Percentiles rank a stretch among this genome's conserved stretches.
Evolutionary conservation across 2,797 vertebrate species (phyloP).

Genomic region (Bradypodion pumilum): DNA sequence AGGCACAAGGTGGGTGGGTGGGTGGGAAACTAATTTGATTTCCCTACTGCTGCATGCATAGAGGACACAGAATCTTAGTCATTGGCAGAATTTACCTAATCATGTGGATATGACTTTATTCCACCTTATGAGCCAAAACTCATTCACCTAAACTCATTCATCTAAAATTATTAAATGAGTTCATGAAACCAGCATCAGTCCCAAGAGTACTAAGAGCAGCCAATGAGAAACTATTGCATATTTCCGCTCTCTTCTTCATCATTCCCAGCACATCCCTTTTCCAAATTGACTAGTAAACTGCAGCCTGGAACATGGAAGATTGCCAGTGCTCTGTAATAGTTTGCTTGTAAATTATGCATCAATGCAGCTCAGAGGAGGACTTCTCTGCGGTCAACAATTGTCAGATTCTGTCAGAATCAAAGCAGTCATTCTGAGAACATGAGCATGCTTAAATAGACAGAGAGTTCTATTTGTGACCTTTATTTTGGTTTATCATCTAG

Average conservation of each 20-base stretch:
- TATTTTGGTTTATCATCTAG: not conserved
- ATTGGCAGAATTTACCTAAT: too few species aligned
- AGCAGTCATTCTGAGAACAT: conserved; percentile 16
- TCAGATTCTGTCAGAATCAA: conserved; percentile 3
- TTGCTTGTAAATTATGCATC: not conserved
- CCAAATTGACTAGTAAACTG: not conserved
- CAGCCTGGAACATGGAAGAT: conserved; percentile 6
- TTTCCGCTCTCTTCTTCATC: not conserved
- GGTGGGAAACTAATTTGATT: too few species aligned
- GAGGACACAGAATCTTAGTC: too few species aligned
- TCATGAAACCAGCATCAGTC: not conserved
- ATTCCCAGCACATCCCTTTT: not conserved
- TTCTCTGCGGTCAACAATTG: not conserved
- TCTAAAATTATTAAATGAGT: not conserved
- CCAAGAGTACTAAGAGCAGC: not conserved
- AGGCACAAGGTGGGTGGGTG: too few species aligned
- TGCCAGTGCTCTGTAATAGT: not conserved
- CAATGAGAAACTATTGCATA: not conserved
- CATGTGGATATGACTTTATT: too few species aligned
- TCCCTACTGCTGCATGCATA: too few species aligned
- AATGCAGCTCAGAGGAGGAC: not conserved
- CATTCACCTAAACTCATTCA: not conserved
- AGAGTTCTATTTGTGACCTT: not conserved
- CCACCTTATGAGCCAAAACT: not conserved
- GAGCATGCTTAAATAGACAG: not conserved